These are phyloP conservation scores for Oryctolagus cuniculus DNA, from an alignment of 2,113 vertebrate genomes.

Conservation along the genomic window DNA sequence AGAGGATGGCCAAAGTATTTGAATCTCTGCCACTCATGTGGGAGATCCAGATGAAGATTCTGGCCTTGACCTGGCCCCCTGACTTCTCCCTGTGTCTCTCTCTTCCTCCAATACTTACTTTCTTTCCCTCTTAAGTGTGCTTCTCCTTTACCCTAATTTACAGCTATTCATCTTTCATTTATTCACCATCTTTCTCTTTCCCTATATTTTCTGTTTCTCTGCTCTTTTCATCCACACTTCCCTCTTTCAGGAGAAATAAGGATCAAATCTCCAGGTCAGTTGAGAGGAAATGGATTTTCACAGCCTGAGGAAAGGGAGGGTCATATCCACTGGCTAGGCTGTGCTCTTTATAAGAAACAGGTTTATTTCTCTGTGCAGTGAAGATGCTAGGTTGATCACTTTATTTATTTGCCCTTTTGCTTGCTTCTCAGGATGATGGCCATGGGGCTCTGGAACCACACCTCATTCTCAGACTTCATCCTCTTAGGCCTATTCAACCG, in stretches of 20 bases:
- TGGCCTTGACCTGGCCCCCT: neutral
- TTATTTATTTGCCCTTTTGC: no score
- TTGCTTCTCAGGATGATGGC: neutral
- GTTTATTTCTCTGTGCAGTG: neutral
- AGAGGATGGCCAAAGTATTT: no score
- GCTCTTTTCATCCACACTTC: neutral
- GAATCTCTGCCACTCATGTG: no score
- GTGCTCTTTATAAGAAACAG: neutral
- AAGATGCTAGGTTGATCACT: neutral
- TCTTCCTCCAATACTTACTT: neutral
- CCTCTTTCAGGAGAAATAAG: neutral
- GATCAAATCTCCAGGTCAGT: neutral
- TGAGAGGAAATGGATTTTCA: neutral
- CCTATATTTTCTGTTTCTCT: neutral
- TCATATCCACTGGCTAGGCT: neutral
- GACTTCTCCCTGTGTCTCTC: neutral
- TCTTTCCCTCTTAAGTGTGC: neutral
- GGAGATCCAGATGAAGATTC: no score
- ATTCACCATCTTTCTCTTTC: neutral
- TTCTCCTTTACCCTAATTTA: neutral
- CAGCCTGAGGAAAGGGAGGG: neutral
- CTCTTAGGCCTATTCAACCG: conserved; percentile 35
- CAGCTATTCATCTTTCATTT: no score
- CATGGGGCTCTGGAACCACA: conserved; percentile 49
- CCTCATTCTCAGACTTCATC: neutral